phyloP scores from a whole-genome alignment of 2,797 vertebrate genomes.

The Urophycis tenuis region DNA sequence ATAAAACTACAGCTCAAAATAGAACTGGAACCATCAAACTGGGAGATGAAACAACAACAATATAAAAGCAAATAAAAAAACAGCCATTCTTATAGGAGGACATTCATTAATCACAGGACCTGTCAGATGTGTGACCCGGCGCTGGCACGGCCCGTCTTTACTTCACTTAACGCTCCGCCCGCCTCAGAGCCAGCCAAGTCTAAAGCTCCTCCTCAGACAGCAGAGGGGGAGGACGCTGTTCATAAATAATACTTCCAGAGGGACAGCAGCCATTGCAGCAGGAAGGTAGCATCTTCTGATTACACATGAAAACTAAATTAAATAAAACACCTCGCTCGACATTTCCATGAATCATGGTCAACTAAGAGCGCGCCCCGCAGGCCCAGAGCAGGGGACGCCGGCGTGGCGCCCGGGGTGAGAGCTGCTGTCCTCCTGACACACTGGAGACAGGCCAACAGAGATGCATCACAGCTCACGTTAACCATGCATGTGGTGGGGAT shows the following conservation, averaged over 20 bases:
- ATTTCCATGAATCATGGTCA: conserved; percentile 46
- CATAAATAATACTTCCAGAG: conserved; percentile 3
- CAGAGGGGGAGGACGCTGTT: neutral
- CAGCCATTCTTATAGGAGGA: neutral
- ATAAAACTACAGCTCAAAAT: neutral
- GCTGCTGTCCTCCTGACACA: conserved; percentile 51
- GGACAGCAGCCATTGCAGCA: conserved; percentile 27
- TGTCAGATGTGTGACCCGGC: neutral
- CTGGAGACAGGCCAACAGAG: neutral
- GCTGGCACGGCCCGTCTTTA: neutral
- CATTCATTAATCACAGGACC: neutral
- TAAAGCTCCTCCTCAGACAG: neutral
- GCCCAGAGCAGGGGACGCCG: conserved; percentile 49
- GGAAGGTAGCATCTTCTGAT: conserved; percentile 44
- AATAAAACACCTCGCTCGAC: conserved; percentile 26
- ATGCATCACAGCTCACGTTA: neutral
- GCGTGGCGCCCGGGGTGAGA: conserved; percentile 58
- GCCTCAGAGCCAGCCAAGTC: neutral
- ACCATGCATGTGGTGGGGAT: neutral
- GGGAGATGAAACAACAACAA: neutral
- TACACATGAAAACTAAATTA: conserved; percentile 51
- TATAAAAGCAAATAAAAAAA: neutral
- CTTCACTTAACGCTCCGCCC: neutral
- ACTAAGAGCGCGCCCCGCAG: conserved; percentile 56
- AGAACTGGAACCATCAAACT: neutral